Percentiles rank a stretch among this genome's conserved stretches.
phyloP scores from a whole-genome alignment of 2,888 invertebrate genomes.

The Netelia inedita region DNA sequence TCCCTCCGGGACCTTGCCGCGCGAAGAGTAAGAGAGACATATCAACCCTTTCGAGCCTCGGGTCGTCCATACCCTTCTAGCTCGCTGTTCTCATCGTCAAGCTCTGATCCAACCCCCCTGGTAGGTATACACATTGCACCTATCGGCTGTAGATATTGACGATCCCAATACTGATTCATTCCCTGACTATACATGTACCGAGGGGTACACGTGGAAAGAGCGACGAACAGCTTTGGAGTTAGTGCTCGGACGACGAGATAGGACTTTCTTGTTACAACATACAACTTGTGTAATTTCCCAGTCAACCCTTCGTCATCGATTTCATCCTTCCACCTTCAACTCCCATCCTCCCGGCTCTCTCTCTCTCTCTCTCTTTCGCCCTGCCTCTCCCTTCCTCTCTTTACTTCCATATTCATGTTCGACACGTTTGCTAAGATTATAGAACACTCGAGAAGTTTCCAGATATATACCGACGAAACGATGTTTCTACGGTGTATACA shows the following conservation, averaged over 20 bases:
- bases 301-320: conserved; percentile 62
- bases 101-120: conserved; percentile 54
- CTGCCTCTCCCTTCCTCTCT: conserved; percentile 36
- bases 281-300: conserved; percentile 63
- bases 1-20: conserved; percentile 71
- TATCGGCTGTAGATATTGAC: neutral
- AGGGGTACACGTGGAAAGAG: conserved; percentile 23
- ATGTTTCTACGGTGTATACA: conserved; percentile 61
- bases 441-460: conserved; percentile 69
- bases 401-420: conserved; percentile 67
- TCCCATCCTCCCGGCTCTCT: conserved; percentile 40
- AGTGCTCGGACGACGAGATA: conserved; percentile 33
- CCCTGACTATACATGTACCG: neutral
- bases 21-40: conserved; percentile 71
- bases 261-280: conserved; percentile 60
- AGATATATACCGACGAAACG: conserved; percentile 66
- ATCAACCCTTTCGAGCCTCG: conserved; percentile 74
- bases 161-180: conserved; percentile 32
- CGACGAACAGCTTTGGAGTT: conserved; percentile 46
- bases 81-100: conserved; percentile 70
- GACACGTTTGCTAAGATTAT: conserved; percentile 62
- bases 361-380: conserved; percentile 52
- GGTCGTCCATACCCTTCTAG: conserved; percentile 70
- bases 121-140: conserved; percentile 16
- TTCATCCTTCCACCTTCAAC: conserved; percentile 44